Conservation (phyloP, 1,140 invertebrate species). For the Scaptodrosophila lebanonensis region DNA sequence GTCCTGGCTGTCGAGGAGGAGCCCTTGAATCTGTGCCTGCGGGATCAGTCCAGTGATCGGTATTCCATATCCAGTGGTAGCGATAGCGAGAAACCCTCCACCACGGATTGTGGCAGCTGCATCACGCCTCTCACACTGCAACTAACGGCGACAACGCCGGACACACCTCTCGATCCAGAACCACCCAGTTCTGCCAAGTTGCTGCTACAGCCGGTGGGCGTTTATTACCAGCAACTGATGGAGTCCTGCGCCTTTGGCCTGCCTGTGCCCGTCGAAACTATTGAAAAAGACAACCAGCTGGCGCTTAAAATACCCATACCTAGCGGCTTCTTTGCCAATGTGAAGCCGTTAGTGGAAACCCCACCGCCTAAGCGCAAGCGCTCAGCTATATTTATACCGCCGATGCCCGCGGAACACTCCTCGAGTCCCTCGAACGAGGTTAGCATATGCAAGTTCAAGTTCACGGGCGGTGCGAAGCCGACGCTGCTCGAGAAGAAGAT, state of each 20-base stretch:
- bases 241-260: conserved; percentile 45
- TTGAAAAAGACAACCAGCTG: conserved; percentile 73
- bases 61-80: conserved; percentile 68
- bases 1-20: conserved; percentile 78
- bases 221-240: conserved; percentile 86
- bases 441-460: conserved; percentile 95
- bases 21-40: conserved; percentile 89
- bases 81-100: conserved; percentile 40
- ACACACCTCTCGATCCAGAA: too few relatives aligned
- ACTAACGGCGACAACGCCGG: conserved; percentile 27
- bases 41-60: conserved; percentile 78
- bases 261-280: conserved; percentile 57
- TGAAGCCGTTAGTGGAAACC: conserved; percentile 6
- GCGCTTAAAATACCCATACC: conserved; percentile 71
- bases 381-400: conserved; percentile 89
- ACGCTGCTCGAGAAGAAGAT: conserved; percentile 93
- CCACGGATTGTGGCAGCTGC: conserved; percentile 43
- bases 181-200: conserved; percentile 39
- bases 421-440: conserved; percentile 88
- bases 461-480: conserved; percentile 91
- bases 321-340: conserved; percentile 52
- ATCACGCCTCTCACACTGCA: conserved; percentile 31
- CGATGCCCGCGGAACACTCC: conserved; percentile 84
- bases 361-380: conserved; percentile 82
- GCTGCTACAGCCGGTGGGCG: conserved; percentile 84